These are phyloP conservation scores for Cheilosia urbana DNA, from an alignment of 2,888 invertebrate genomes.

Conservation along the genomic window DNA sequence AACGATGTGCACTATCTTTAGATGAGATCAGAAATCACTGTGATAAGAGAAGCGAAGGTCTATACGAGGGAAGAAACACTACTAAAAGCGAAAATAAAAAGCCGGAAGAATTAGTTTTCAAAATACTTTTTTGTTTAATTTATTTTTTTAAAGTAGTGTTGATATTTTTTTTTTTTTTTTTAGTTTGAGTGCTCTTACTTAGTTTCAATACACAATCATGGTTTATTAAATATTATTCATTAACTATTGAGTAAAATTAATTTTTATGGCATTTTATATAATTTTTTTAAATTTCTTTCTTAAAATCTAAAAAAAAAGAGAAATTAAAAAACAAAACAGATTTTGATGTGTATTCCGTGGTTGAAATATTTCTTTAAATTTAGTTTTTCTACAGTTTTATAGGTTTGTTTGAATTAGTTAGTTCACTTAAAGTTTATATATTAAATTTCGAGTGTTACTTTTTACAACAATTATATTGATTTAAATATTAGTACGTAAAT, in stretches of 20 bases:
- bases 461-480: slow-evolving; percentile 69
- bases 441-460: slow-evolving; percentile 35
- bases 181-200: slow-evolving; percentile 53
- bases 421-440: slow-evolving; percentile 28
- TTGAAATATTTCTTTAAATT: slow-evolving; percentile 21
- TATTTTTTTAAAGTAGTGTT: slow-evolving; percentile 43
- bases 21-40: slow-evolving; percentile 39
- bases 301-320: slow-evolving; percentile 19
- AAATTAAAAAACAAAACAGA: slow-evolving; percentile 5
- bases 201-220: slow-evolving; percentile 24
- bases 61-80: neutral
- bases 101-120: slow-evolving; percentile 30
- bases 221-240: slow-evolving; percentile 38
- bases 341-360: slow-evolving; percentile 46
- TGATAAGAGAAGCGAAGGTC: slow-evolving; percentile 22
- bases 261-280: slow-evolving; percentile 43
- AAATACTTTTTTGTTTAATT: slow-evolving; percentile 55
- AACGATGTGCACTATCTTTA: slow-evolving; percentile 10
- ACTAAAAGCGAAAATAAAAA: slow-evolving; percentile 6
- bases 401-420: slow-evolving; percentile 24
- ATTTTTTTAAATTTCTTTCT: slow-evolving; percentile 11
- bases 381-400: slow-evolving; percentile 11
- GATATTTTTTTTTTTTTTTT: slow-evolving; percentile 18
- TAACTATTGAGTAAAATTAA: slow-evolving; percentile 52
- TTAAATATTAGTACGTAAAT: slow-evolving; percentile 52